A percentile compares a stretch with the other conserved stretches of the same genome.
Evolutionary conservation across 2,888 invertebrate species (phyloP).

Genomic region (Tromatobia lineatoria): DNA sequence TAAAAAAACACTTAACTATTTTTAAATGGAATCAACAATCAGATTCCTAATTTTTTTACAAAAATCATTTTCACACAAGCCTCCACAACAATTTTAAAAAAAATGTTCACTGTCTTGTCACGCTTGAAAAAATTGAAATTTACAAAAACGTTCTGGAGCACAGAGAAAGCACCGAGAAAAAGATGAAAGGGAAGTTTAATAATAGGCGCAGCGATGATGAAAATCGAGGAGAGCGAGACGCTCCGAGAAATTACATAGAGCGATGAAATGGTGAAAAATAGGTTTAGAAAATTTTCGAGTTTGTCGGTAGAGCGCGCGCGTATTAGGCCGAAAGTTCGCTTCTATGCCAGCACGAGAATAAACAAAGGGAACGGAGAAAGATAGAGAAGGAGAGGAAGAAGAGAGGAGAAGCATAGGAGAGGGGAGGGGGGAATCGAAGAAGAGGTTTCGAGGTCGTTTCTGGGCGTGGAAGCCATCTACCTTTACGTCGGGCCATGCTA

Average conservation of each 20-base stretch:
- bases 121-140: background rate
- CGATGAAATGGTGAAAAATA: conserved; percentile 57
- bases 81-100: too few species aligned
- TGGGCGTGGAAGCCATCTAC: conserved; percentile 82
- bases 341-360: conserved; percentile 50
- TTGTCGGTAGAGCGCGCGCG: conserved; percentile 19
- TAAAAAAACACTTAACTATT: too few species aligned
- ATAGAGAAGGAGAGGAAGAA: conserved; percentile 33
- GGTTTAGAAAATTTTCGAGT: conserved; percentile 54
- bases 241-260: conserved; percentile 55
- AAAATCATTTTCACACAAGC: too few species aligned
- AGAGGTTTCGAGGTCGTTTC: conserved; percentile 79
- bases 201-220: conserved; percentile 35
- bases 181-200: conserved; percentile 27
- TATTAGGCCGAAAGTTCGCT: conserved; percentile 63
- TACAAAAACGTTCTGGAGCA: background rate
- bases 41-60: too few species aligned
- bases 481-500: conserved; percentile 73
- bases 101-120: too few species aligned
- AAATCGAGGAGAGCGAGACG: conserved; percentile 39
- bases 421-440: conserved; percentile 63
- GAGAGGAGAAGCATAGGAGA: conserved; percentile 26
- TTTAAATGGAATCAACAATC: too few species aligned
- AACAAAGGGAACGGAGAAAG: conserved; percentile 56
- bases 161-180: background rate